Conservation (phyloP, 2,113 vertebrate species). For the Syrmaticus mikado region DNA sequence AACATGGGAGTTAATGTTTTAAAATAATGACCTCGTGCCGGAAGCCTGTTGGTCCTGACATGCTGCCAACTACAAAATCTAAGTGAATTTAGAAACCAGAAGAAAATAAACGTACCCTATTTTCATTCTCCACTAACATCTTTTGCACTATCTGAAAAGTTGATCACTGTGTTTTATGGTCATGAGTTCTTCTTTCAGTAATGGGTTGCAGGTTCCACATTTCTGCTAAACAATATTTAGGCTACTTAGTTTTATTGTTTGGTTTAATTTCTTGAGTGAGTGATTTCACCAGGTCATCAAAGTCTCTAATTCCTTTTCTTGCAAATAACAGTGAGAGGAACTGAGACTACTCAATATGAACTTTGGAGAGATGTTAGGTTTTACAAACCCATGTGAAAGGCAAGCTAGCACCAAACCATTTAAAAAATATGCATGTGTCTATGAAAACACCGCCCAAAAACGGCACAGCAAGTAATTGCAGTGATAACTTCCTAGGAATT, state of each 20-base stretch:
- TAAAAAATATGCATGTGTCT: background rate
- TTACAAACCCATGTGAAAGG: background rate
- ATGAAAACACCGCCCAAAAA: background rate
- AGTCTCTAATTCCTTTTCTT: constrained; percentile 21
- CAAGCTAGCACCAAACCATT: background rate
- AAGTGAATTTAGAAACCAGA: constrained; percentile 59
- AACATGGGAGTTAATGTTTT: constrained; percentile 57
- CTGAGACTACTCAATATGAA: background rate
- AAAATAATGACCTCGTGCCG: constrained; percentile 58
- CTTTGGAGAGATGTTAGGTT: background rate
- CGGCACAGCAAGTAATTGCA: background rate
- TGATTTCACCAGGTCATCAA: constrained; percentile 55
- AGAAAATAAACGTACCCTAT: constrained; percentile 44
- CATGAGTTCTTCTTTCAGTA: constrained; percentile 50
- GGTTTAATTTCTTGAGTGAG: constrained; percentile 64
- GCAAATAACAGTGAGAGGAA: constrained; percentile 17
- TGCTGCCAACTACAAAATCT: constrained; percentile 49
- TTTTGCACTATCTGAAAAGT: constrained; percentile 24
- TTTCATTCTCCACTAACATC: constrained; percentile 26
- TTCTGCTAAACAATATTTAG: constrained; percentile 58
- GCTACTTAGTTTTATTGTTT: constrained; percentile 64
- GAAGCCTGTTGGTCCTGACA: constrained; percentile 48
- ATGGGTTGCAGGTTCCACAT: constrained; percentile 52
- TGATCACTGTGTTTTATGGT: background rate
- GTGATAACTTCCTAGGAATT: background rate